Percentiles rank a stretch among this genome's conserved stretches.
phyloP scores from a whole-genome alignment of 2,797 vertebrate genomes.

The Taenioides sp. region DNA sequence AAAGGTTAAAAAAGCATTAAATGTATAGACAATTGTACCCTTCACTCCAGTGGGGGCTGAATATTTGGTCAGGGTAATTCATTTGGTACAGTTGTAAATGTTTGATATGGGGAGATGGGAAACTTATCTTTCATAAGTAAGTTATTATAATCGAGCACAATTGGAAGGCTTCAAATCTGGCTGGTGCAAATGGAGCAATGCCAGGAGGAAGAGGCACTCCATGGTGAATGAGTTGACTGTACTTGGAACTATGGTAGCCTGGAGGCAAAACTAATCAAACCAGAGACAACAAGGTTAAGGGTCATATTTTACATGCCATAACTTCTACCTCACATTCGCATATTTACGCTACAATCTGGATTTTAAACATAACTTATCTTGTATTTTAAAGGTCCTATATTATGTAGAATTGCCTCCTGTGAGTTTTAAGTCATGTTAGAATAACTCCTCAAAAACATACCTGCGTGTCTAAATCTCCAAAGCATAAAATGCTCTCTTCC shows the following conservation, averaged over 20 bases:
- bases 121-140: constrained; percentile 54
- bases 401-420: no score
- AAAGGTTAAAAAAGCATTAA: constrained; percentile 19
- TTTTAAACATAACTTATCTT: neutral
- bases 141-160: constrained; percentile 66
- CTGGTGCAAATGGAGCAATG: constrained; percentile 48
- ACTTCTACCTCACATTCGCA: constrained; percentile 17
- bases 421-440: no score
- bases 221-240: constrained; percentile 55
- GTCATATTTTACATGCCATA: constrained; percentile 34
- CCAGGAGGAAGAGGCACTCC: constrained; percentile 60
- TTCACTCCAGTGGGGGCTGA: neutral
- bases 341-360: neutral
- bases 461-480: no score
- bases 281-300: constrained; percentile 58
- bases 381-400: no score
- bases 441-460: no score
- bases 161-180: constrained; percentile 44
- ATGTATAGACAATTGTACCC: constrained; percentile 16
- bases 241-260: constrained; percentile 48
- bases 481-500: no score
- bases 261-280: constrained; percentile 64
- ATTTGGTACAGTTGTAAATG: constrained; percentile 28
- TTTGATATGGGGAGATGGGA: constrained; percentile 42
- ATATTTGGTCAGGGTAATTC: constrained; percentile 23